Evolutionary conservation across 2,888 invertebrate genomes (phyloP).

Genomic region (Rhamnusium bicolor): DNA sequence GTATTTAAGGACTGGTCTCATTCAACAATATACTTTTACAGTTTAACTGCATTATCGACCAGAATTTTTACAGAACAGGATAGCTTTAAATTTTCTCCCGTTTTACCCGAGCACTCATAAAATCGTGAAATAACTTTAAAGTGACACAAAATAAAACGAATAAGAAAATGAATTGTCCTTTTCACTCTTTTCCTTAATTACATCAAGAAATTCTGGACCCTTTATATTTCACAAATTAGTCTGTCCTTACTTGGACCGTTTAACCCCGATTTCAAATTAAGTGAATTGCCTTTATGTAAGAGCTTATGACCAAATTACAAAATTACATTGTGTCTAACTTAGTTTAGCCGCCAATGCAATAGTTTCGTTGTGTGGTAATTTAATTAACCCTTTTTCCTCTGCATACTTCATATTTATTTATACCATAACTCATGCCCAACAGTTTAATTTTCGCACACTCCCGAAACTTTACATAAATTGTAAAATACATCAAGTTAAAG

Average conservation of each 20-base stretch:
- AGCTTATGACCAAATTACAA: conserved; percentile 40
- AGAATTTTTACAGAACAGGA: conserved; percentile 56
- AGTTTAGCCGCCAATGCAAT: conserved; percentile 28
- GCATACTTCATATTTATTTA: conserved; percentile 19
- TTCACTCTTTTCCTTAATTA: conserved; percentile 64
- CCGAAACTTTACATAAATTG: background rate
- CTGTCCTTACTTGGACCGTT: conserved; percentile 38
- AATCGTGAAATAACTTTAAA: conserved; percentile 64
- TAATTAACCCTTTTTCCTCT: conserved; percentile 25
- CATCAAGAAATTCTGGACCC: conserved; percentile 42
- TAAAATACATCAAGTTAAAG: conserved; percentile 5
- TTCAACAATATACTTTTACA: no score
- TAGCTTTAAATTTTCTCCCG: conserved; percentile 61
- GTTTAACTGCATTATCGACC: no score
- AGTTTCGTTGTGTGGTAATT: conserved; percentile 18
- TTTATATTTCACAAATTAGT: conserved; percentile 45
- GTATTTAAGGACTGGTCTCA: no score
- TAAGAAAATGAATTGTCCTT: conserved; percentile 66
- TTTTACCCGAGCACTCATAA: conserved; percentile 58
- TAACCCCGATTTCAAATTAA: conserved; percentile 44
- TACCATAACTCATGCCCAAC: background rate
- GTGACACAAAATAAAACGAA: conserved; percentile 64
- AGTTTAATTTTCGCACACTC: conserved; percentile 8
- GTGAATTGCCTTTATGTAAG: conserved; percentile 39
- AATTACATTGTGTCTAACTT: conserved; percentile 37